Conservation (phyloP, 2,113 vertebrate species). For the Pheucticus melanocephalus region DNA sequence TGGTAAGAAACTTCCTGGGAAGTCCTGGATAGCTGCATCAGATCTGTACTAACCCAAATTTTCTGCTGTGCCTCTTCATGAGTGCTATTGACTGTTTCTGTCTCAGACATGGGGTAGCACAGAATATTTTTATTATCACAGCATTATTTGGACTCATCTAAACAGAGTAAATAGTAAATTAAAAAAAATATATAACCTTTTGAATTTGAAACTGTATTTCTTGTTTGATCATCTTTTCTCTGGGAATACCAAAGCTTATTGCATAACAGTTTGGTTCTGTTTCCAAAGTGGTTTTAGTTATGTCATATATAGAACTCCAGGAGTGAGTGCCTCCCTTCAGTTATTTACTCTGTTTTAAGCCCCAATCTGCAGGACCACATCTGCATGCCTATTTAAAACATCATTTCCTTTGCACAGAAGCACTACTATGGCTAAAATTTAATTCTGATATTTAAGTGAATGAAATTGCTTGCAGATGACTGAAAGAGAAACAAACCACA, state of each 20-base stretch:
- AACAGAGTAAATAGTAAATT: background rate
- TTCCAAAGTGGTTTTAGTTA: conserved; percentile 6
- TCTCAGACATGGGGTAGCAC: background rate
- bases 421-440: conserved; percentile 70
- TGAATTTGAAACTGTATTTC: background rate
- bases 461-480: conserved; percentile 78
- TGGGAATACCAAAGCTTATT: background rate
- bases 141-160: background rate
- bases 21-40: background rate
- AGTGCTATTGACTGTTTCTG: background rate
- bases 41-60: background rate
- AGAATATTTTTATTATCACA: background rate
- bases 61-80: background rate
- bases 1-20: background rate
- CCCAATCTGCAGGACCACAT: conserved; percentile 55
- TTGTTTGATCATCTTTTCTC: background rate
- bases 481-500: conserved; percentile 65
- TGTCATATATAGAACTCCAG: background rate
- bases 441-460: conserved; percentile 79
- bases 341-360: background rate
- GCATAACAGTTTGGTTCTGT: background rate
- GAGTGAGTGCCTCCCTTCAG: background rate
- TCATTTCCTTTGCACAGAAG: conserved; percentile 77
- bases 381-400: conserved; percentile 72
- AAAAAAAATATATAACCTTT: background rate